Base-by-base conservation (phyloP, 2,888 invertebrate genomes). In the Baccha elongata region DNA sequence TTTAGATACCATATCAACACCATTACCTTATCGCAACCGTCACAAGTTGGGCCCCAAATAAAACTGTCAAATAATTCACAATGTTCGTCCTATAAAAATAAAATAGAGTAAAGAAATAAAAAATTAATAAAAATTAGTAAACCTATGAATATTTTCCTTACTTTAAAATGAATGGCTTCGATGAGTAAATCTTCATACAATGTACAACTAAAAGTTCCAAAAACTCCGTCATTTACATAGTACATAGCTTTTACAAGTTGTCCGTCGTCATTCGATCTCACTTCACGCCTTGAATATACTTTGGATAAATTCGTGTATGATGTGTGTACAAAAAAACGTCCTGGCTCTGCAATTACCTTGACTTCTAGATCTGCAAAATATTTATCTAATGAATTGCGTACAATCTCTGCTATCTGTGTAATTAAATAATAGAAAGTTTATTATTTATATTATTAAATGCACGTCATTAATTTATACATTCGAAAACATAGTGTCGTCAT, bases 221-320 rank as follows among this genome's bases (percentile, higher is more conserved):
- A 99, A 74, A 99, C 98, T 5, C 99, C 99, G 91, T 99, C 99
- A 91, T 99, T 99, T 88, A 99, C 95, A 92, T 98, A 99, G 91
- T 99, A 99, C 98, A 99, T 99, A 89, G 93, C 91, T 1, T 89
- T 88, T 62, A 88, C 87, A 58, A 90, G 84, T 76, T 88, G 87
- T 0, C 88, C 89, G 5, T 86, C 86, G 2, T 85, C 80, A 10
- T n/a, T n/a, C n/a, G 81, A 84, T 13, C 88, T 86, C 1, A 88
- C 75, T 67, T 90, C 89, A 46, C 96, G 93, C 87, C 95, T 95
- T 85, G 96, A 96, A 90, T 98, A 97, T 85, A 99, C 94, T 91
- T 95, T 94, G 88, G 95, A 95, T 71, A 96, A 95, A 44, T 99
- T 93, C n/a, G 98, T 98, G 91, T 97, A 99, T 0, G 99, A 98